phyloP scores from a whole-genome alignment of 2,797 vertebrate species.

The Tragelaphus oryx region DNA sequence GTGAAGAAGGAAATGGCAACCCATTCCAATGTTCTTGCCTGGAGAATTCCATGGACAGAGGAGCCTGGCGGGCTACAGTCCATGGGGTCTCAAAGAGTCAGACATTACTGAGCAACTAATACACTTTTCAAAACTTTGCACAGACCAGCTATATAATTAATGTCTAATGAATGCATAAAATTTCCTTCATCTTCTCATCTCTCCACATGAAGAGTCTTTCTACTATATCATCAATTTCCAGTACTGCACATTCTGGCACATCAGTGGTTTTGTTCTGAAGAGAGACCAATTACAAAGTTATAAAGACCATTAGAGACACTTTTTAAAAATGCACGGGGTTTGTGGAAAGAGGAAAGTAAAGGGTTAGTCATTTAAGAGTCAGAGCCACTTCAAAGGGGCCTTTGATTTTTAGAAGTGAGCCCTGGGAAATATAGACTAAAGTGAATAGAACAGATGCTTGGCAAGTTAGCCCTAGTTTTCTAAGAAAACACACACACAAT shows the following conservation, averaged over 20 bases:
- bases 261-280: background rate
- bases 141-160: conserved; percentile 27
- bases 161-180: background rate
- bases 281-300: conserved; percentile 2
- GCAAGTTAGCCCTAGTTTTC: background rate
- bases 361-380: background rate
- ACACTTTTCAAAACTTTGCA: background rate
- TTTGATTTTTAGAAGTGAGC: conserved; percentile 9
- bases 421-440: background rate
- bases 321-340: background rate
- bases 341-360: conserved; percentile 2
- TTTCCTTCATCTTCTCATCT: conserved; percentile 12
- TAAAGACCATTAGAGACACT: conserved; percentile 11
- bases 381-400: conserved; percentile 8
- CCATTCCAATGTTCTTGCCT: background rate
- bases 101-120: background rate
- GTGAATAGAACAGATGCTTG: background rate
- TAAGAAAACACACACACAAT: background rate
- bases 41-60: background rate
- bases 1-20: background rate
- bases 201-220: background rate
- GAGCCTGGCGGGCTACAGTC: fast-evolving
- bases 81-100: background rate
- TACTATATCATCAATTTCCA: background rate
- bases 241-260: background rate